Evolutionary conservation across 1,140 invertebrate species (phyloP).

Genomic region (Megathymus violae): DNA sequence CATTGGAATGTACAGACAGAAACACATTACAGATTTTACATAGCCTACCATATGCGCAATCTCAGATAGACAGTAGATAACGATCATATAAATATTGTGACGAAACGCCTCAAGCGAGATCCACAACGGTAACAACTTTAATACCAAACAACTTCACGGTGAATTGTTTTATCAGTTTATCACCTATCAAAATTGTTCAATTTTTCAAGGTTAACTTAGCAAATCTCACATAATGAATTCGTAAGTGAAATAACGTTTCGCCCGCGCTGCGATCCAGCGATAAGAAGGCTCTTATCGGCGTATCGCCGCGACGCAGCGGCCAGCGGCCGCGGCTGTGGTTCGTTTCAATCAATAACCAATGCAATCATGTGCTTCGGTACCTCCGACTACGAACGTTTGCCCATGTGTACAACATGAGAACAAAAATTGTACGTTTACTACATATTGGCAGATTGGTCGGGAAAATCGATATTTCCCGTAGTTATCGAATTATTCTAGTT

Average conservation of each 20-base stretch:
- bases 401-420: background rate
- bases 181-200: too few species aligned
- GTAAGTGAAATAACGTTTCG: background rate
- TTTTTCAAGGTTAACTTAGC: background rate
- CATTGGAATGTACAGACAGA: too few species aligned
- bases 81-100: too few species aligned
- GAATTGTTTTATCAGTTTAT: too few species aligned
- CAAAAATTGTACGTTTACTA: background rate
- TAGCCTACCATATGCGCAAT: too few species aligned
- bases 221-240: background rate
- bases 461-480: too few species aligned
- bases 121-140: too few species aligned
- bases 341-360: slow-evolving; percentile 48
- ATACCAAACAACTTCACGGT: too few species aligned
- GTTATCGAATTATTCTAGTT: too few species aligned
- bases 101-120: too few species aligned
- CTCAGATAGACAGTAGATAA: too few species aligned
- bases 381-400: background rate
- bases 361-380: slow-evolving; percentile 20
- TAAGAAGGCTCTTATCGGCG: slow-evolving; percentile 51
- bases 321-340: slow-evolving; percentile 27
- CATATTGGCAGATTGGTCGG: background rate
- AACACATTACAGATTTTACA: too few species aligned
- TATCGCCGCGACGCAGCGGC: slow-evolving; percentile 36
- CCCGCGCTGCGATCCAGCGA: slow-evolving; percentile 39